Base-by-base conservation (phyloP, 2,888 invertebrate species). In the Nemurella pictetii region DNA sequence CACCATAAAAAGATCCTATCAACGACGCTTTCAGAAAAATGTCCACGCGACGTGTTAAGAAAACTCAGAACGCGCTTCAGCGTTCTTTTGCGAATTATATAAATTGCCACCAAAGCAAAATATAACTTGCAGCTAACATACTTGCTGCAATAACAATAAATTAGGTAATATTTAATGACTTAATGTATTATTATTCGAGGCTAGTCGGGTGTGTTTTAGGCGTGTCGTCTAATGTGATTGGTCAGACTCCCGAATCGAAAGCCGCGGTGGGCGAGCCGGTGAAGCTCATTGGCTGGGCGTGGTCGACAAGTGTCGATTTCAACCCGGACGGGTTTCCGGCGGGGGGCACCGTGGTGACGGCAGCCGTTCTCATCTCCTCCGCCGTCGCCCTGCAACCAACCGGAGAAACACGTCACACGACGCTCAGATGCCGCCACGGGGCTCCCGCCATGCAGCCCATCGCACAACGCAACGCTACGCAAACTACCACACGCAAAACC, bases 211-310 rank as follows among this genome's bases (percentile, higher is more conserved):
- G 82, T 82, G 78, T 78, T n/a, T 9, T 78, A 27, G 26, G 82
- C 15, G 80, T 55, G 32, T n/a, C 0, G 36, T 28, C 32, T 25
- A 29, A 26, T 9, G 83, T 73, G 82, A 84, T 84, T 84, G 83
- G 85, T 86, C 86, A 86, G 80, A 86, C 84, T 75, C 84, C 84
- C 55, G 85, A 78, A 29, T 86, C 87, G 81, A 87, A 85, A 25
- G 83, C 84, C 27, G 77, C 20, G 20, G 77, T 85, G 15, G 96
- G 95, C 89, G 93, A 92, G 88, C 93, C 94, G 87, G 95, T 94
- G 90, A 95, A 93, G 91, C 94, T 94, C 90, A 95, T 93, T 78
- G 96, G 96, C 90, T 95, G 95, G 89, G 95, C 96, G 92, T 96
- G 95, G 89, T 94, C 93, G 88, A 96, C 95, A 89, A 96, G 94